Evolutionary conservation across 2,888 invertebrate genomes (phyloP).

Genomic region (Nemapogon koenigi): DNA sequence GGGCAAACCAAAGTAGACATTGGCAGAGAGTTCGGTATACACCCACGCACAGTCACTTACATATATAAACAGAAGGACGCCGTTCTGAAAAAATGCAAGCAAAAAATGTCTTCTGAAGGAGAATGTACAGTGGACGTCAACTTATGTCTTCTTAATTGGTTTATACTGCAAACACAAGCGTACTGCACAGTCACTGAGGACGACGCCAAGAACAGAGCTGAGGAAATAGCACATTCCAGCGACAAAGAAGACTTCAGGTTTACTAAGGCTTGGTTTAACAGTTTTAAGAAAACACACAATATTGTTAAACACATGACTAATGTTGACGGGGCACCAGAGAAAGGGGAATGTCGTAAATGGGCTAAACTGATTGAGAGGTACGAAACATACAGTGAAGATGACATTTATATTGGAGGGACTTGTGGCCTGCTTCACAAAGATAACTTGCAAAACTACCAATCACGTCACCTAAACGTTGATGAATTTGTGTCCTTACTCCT

Average conservation of each 20-base stretch:
- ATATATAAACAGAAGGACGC: slow-evolving; percentile 25
- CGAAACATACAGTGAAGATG: slow-evolving; percentile 17
- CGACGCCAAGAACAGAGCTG: slow-evolving; percentile 20
- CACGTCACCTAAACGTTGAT: slow-evolving; percentile 17
- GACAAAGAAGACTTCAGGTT: slow-evolving; percentile 21
- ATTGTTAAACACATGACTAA: slow-evolving; percentile 19
- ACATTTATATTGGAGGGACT: slow-evolving; percentile 24
- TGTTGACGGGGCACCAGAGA: slow-evolving; percentile 17
- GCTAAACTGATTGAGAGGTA: slow-evolving; percentile 18
- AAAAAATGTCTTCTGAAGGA: not conserved
- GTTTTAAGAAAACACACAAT: slow-evolving; percentile 25
- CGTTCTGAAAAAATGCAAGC: slow-evolving; percentile 4
- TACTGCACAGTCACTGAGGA: slow-evolving; percentile 22
- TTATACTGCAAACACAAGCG: slow-evolving; percentile 20
- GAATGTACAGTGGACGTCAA: slow-evolving; percentile 20
- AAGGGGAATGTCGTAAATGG: slow-evolving; percentile 18
- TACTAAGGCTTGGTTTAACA: slow-evolving; percentile 25
- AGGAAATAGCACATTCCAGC: slow-evolving; percentile 20
- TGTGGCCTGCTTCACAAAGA: slow-evolving; percentile 23
- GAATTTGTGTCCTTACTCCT: slow-evolving; percentile 25
- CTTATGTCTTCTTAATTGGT: slow-evolving; percentile 25
- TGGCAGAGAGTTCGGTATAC: slow-evolving; percentile 25
- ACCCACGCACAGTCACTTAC: slow-evolving; percentile 23
- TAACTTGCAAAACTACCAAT: slow-evolving; percentile 21
- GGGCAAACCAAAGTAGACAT: slow-evolving; percentile 26